Evolutionary conservation across 2,888 invertebrate species (phyloP), one percentile per base, ranked within the genome.

Genomic region (Nymphalis polychloros): DNA sequence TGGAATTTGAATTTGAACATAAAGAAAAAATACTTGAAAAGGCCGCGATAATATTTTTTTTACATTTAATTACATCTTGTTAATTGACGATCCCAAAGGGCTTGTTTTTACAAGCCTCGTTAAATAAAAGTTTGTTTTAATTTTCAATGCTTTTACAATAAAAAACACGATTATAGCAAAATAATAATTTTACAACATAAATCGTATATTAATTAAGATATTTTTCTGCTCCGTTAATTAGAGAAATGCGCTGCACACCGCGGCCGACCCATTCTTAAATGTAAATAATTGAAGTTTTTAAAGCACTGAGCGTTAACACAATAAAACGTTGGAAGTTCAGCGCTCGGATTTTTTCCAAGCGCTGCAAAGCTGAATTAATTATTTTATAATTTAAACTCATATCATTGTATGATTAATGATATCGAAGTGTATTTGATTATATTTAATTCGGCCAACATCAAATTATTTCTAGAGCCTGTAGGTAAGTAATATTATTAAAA

Each of bases 171-270:
- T 50, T 20, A 10, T 8, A 20, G 19, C 8, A 19, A 50, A 50
- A 20, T 49, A 48, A 48, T n/a, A 10, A 49, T 19, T 10, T 50
- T 10, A 10, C 4, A 50, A 20, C 4, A 19, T 20, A 50, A 50
- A 16, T 27, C 5, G 10, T 31, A 31, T 55, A 31, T 31, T 31
- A 7, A 55, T 55, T 55, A 31, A 16, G 55, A 55, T 35, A 31
- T 55, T 55, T 55, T 55, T 35, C 31, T 35, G 31, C 55, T 55
- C 17, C 53, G 55, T 55, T 55, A 55, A 55, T 55, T 31, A 55
- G 55, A 55, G 31, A 35, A 55, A 55, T 55, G 31, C n/a, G 31
- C 31, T 17, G 17, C 27, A 31, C 55, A n/a, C 55, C 31, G 55
- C 55, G 31, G 31, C 55, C n/a, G 55, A 55, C 35, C 31, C 31